A percentile compares a stretch with the other conserved stretches of the same genome.
These are phyloP conservation scores for Petromus typicus DNA, from an alignment of 2,113 vertebrate species.

Conservation along the genomic window DNA sequence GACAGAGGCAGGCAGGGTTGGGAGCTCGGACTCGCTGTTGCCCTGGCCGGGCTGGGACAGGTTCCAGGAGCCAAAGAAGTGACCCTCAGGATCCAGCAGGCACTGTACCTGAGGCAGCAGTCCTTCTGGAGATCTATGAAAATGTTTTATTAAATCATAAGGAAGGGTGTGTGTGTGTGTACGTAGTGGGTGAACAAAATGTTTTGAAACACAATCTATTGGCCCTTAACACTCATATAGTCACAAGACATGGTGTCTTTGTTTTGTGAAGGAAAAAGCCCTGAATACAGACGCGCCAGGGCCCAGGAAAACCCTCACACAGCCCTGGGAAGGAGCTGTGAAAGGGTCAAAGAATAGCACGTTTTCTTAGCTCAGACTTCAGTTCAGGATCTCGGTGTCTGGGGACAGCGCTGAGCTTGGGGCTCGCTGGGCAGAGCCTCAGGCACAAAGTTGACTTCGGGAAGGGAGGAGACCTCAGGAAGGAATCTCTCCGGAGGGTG, in stretches of 20 bases:
- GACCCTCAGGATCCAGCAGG: neutral
- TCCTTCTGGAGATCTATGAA: neutral
- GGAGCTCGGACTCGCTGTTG: neutral
- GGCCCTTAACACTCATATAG: neutral
- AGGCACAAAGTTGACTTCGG: neutral
- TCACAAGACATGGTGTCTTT: constrained; percentile 2
- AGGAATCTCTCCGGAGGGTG: neutral
- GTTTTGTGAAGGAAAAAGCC: neutral
- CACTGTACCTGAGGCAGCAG: neutral
- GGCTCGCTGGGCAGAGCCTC: neutral
- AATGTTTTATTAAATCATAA: constrained; percentile 41
- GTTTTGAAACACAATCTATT: constrained; percentile 1
- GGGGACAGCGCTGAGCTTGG: neutral
- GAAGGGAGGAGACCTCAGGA: neutral
- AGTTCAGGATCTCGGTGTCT: neutral
- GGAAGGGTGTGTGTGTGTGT: too few relatives aligned
- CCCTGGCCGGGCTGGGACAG: neutral
- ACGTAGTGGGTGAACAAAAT: constrained; percentile 17
- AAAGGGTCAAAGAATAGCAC: constrained; percentile 22
- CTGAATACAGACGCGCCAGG: neutral
- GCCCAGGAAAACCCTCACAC: neutral
- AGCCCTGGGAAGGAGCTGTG: constrained; percentile 1
- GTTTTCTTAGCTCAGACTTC: constrained; percentile 53
- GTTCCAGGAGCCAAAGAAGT: neutral
- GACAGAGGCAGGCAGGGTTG: neutral